Conservation (phyloP, 2,797 vertebrate genomes). For the Tapirus indicus region DNA sequence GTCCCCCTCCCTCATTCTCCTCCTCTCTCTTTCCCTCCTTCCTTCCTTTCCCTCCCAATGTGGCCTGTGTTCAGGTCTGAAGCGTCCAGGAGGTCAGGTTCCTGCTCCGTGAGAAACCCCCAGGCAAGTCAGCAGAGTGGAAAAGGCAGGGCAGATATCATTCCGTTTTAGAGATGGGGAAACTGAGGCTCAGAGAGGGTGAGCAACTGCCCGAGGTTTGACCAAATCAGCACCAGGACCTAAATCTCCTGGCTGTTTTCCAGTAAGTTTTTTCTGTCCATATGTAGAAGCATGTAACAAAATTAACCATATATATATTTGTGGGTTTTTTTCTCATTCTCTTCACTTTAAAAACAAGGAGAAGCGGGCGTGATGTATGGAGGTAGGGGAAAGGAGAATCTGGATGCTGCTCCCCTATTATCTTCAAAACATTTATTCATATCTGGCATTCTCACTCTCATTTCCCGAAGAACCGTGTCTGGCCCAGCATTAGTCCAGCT, state of each 20-base stretch:
- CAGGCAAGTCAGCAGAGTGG: neutral
- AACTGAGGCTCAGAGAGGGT: neutral
- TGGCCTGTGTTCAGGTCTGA: neutral
- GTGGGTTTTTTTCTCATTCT: neutral
- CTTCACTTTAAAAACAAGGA: neutral
- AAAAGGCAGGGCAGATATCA: neutral
- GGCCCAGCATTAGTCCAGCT: accelerated
- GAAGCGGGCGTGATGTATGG: accelerated
- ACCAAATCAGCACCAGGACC: neutral
- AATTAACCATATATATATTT: accelerated
- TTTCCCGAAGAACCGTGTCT: neutral
- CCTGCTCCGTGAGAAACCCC: neutral
- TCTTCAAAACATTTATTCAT: accelerated
- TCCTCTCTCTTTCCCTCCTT: neutral
- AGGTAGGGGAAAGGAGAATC: too few species aligned
- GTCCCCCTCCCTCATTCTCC: too few species aligned
- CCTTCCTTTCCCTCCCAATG: neutral
- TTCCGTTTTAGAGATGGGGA: neutral
- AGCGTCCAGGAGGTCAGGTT: neutral
- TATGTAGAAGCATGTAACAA: neutral
- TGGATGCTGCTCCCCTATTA: too few species aligned
- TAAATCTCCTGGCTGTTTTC: neutral
- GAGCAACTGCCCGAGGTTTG: accelerated
- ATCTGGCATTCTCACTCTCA: accelerated
- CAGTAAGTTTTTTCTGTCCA: neutral